These are phyloP conservation scores for Deroptyus accipitrinus DNA, from an alignment of 2,113 vertebrate species.

Conservation along the genomic window DNA sequence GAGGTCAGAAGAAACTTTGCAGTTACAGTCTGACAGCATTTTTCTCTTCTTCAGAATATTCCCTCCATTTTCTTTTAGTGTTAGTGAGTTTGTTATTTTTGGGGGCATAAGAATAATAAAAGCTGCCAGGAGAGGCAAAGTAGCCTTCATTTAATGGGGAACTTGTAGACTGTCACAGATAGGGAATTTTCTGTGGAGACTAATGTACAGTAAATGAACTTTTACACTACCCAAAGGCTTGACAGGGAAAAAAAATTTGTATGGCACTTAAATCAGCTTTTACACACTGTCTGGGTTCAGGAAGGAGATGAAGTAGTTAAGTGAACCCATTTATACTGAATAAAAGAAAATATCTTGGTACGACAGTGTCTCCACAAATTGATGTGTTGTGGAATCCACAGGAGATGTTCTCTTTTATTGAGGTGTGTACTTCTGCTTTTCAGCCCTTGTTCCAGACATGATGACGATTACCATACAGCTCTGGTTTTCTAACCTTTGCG, in stretches of 20 bases:
- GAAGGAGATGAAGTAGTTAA: background rate
- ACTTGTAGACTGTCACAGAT: background rate
- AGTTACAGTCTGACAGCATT: background rate
- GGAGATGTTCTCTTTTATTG: constrained; percentile 29
- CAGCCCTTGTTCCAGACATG: background rate
- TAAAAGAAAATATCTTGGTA: background rate
- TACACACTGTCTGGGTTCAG: background rate
- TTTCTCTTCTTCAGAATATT: background rate
- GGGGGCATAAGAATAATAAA: background rate
- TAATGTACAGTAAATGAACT: background rate
- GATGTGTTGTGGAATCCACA: background rate
- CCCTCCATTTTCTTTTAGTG: background rate
- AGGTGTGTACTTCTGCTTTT: background rate
- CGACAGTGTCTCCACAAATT: background rate
- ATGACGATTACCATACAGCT: background rate
- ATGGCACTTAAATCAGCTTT: background rate
- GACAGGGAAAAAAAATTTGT: background rate
- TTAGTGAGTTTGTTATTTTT: background rate
- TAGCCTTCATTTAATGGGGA: background rate
- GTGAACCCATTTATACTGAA: background rate
- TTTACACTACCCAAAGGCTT: background rate
- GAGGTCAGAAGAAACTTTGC: background rate
- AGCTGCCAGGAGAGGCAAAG: background rate
- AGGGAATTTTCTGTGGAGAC: background rate
- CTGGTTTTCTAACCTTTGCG: background rate